phyloP scores from a whole-genome alignment of 2,113 vertebrate genomes.

The Neolamprologus sp. region DNA sequence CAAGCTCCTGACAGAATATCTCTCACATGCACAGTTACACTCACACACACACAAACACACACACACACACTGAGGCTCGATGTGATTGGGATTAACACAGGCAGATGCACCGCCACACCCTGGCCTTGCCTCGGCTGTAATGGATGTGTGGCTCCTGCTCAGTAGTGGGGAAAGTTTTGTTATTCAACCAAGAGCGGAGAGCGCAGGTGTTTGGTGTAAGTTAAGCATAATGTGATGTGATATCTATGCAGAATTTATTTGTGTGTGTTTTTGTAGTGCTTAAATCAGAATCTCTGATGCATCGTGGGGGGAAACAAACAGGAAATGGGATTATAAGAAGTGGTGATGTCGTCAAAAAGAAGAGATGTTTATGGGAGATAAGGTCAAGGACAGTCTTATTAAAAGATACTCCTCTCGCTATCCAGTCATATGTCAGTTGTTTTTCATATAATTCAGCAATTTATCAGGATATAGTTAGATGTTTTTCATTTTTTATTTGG shows the following conservation, averaged over 20 bases:
- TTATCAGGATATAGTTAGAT: background rate
- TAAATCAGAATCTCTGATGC: background rate
- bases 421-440: background rate
- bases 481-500: background rate
- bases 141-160: slow-evolving; percentile 18
- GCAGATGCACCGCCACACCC: slow-evolving; percentile 37
- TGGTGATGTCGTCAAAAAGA: background rate
- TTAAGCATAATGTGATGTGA: slow-evolving; percentile 29
- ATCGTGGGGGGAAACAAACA: background rate
- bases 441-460: background rate
- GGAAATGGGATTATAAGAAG: background rate
- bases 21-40: background rate
- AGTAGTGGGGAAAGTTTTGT: slow-evolving; percentile 26
- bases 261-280: background rate
- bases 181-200: background rate
- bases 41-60: background rate
- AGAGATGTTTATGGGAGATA: slow-evolving; percentile 13
- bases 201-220: slow-evolving; percentile 35
- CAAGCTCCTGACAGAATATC: slow-evolving; percentile 56
- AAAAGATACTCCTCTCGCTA: background rate
- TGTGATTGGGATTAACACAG: slow-evolving; percentile 49
- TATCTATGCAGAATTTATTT: background rate
- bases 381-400: slow-evolving; percentile 38
- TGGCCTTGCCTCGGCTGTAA: background rate
- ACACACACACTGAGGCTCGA: background rate